phyloP scores from a whole-genome alignment of 2,888 invertebrate genomes.

The Pseudococcus viburni region DNA sequence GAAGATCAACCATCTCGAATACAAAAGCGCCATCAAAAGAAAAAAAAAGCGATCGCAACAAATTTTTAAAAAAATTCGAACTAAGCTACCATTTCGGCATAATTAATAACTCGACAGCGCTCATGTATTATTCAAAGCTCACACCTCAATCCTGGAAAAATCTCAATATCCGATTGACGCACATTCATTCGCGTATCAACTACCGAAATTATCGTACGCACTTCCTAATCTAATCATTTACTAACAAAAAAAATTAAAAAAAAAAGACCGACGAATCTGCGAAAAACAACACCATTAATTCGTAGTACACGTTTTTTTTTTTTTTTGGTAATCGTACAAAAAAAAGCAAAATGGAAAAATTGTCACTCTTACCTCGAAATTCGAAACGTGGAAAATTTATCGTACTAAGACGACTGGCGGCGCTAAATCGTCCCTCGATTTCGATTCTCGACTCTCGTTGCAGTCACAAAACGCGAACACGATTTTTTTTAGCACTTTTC shows the following conservation, averaged over 20 bases:
- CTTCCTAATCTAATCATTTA: neutral
- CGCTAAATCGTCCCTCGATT: neutral
- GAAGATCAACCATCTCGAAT: neutral
- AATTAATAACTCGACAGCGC: constrained; percentile 19
- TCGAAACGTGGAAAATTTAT: constrained; percentile 14
- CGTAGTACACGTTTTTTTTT: neutral
- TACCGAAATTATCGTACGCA: neutral
- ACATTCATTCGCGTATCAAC: neutral
- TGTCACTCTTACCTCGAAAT: constrained; percentile 48
- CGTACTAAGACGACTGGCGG: neutral
- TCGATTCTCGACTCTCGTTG: neutral
- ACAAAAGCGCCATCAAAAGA: constrained; percentile 2
- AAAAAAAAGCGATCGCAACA: constrained; percentile 18
- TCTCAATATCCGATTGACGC: neutral
- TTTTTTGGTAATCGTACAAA: neutral
- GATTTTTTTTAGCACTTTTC: neutral
- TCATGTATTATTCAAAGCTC: neutral
- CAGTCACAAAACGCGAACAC: constrained; percentile 43
- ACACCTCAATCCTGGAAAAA: neutral
- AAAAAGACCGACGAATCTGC: neutral
- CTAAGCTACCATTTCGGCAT: constrained; percentile 7
- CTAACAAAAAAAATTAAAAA: neutral
- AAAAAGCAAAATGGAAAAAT: neutral
- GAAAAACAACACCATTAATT: constrained; percentile 5
- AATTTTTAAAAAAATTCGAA: neutral